A percentile compares a stretch with the other conserved stretches of the same genome.
Evolutionary conservation across 2,113 vertebrate genomes (phyloP).

Genomic region (Eretmochelys imbricata): DNA sequence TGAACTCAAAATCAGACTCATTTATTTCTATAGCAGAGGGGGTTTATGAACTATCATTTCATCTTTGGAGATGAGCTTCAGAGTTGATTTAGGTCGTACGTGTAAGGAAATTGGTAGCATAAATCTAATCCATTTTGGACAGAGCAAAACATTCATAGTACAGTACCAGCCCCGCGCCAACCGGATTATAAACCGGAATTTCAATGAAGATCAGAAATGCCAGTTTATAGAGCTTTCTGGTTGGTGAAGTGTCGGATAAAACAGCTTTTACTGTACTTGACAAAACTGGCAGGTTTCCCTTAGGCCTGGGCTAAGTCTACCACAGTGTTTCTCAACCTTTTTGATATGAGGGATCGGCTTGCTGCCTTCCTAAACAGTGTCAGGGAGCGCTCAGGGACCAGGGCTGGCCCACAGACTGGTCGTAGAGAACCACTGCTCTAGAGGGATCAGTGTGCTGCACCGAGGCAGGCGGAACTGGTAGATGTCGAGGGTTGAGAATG

Average conservation of each 20-base stretch:
- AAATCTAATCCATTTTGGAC: constrained; percentile 2
- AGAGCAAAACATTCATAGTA: not conserved
- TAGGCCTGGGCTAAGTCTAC: not conserved
- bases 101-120: constrained; percentile 26
- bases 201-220: no score
- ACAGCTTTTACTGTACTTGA: not conserved
- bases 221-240: not conserved
- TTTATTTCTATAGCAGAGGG: not conserved
- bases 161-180: no score
- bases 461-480: not conserved
- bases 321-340: no score
- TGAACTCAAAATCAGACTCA: not conserved
- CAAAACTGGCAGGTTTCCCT: constrained; percentile 33
- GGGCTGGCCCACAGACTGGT: no score
- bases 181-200: no score
- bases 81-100: constrained; percentile 17
- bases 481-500: not conserved
- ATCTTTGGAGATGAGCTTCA: not conserved
- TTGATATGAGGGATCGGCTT: no score
- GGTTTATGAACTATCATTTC: not conserved
- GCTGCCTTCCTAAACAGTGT: no score
- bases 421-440: no score
- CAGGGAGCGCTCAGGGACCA: no score
- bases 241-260: no score
- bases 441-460: not conserved